A percentile compares a stretch with the other conserved stretches of the same genome.
Conservation (phyloP, 1,140 invertebrate species). For the Brachionus manjavacas region DNA sequence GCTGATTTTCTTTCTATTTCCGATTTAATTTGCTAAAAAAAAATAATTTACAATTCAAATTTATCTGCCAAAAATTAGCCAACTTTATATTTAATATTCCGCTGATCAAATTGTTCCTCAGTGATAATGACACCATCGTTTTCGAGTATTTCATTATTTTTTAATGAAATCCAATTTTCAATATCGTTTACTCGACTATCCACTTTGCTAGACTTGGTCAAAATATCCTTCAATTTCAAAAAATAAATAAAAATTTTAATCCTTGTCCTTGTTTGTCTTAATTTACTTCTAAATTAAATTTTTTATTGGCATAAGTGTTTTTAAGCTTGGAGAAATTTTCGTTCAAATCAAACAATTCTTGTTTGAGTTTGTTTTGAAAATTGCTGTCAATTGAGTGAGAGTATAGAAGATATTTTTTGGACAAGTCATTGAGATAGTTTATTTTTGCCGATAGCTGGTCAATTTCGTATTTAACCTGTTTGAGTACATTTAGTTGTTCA, state of each 20-base stretch:
- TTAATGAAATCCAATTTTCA: constrained; percentile 22
- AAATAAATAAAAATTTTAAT: not conserved
- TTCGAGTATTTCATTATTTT: constrained; percentile 9
- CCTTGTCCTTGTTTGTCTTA: not conserved
- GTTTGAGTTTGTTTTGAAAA: constrained; percentile 10
- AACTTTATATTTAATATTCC: constrained; percentile 33
- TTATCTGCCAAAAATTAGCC: not conserved
- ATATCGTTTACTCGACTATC: not conserved
- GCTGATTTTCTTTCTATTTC: constrained; percentile 13
- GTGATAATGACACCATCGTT: constrained; percentile 33
- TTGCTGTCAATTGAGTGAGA: not conserved
- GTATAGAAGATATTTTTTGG: constrained; percentile 1
- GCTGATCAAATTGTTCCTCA: constrained; percentile 41
- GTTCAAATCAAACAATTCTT: constrained; percentile 19
- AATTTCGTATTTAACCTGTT: constrained; percentile 19
- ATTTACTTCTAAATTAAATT: constrained; percentile 25
- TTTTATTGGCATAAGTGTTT: constrained; percentile 4
- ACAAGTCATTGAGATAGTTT: not conserved
- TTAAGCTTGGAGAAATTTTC: constrained; percentile 13
- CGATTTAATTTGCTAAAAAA: constrained; percentile 32
- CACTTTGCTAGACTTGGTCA: constrained; percentile 17
- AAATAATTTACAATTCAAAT: not conserved
- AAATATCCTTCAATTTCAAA: not conserved
- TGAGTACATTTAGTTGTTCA: constrained; percentile 3
- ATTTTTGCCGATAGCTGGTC: not conserved